A percentile compares a stretch with the other conserved stretches of the same genome.
phyloP scores from a whole-genome alignment of 2,113 vertebrate genomes.

The Pavo muticus region DNA sequence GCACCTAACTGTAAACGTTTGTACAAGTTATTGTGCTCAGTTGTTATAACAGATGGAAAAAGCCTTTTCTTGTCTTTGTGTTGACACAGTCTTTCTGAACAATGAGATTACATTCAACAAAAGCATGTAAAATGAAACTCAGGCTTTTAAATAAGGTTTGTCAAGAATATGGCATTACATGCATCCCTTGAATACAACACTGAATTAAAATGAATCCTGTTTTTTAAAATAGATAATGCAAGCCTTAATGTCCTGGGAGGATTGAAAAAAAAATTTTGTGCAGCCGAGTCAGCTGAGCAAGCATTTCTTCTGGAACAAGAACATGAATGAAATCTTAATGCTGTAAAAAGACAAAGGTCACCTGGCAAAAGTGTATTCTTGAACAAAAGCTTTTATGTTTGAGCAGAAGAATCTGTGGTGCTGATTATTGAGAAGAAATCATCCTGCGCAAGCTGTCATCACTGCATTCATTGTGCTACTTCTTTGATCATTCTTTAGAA shows the following conservation, averaged over 20 bases:
- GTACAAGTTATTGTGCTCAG: not conserved
- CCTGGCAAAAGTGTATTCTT: not conserved
- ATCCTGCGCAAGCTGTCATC: not conserved
- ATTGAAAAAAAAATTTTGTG: not conserved
- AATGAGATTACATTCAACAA: not conserved
- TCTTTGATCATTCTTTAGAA: not conserved
- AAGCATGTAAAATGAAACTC: not conserved
- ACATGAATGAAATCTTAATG: not conserved
- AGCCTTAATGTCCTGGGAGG: not conserved
- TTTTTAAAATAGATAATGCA: not conserved
- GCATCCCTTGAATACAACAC: not conserved
- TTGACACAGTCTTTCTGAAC: not conserved
- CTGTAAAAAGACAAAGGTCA: not conserved
- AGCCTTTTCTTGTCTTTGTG: not conserved
- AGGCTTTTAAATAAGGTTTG: slow-evolving; percentile 6
- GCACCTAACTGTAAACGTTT: slow-evolving; percentile 25
- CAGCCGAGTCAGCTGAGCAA: not conserved
- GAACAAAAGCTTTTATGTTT: not conserved
- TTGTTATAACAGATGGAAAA: not conserved
- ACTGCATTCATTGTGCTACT: not conserved
- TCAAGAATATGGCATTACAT: not conserved
- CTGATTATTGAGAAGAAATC: not conserved
- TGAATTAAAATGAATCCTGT: slow-evolving; percentile 19
- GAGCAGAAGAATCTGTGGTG: not conserved
- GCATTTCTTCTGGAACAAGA: not conserved